A percentile compares a stretch with the other conserved stretches of the same genome.
Evolutionary conservation across 2,888 invertebrate species (phyloP).

Genomic region (Lypha dubia): DNA sequence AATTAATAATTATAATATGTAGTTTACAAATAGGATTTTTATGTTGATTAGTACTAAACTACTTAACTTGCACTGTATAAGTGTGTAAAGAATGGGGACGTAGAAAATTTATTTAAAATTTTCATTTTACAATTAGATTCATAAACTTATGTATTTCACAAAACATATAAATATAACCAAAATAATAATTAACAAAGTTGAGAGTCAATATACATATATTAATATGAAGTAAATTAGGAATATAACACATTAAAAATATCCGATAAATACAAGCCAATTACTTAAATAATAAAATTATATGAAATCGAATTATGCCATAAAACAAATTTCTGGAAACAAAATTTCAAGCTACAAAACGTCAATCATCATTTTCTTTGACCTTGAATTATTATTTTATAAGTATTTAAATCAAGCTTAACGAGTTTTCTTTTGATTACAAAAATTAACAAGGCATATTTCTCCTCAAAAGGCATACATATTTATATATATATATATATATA

Average conservation of each 20-base stretch:
- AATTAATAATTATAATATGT: constrained; percentile 10
- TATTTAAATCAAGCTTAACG: no score
- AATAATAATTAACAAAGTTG: constrained; percentile 25
- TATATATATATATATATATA: no score
- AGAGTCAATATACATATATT: neutral
- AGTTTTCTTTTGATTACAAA: no score
- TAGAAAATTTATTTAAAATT: constrained; percentile 1
- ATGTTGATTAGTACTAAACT: constrained; percentile 32
- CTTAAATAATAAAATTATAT: constrained; percentile 5
- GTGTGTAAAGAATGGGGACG: neutral
- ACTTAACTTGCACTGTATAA: constrained; percentile 29
- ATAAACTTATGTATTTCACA: constrained; percentile 22
- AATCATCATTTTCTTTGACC: no score
- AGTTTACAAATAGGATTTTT: constrained; percentile 56
- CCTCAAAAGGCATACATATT: no score
- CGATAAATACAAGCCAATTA: constrained; percentile 12
- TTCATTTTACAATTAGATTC: constrained; percentile 20
- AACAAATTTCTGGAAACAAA: constrained; percentile 1
- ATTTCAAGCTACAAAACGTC: no score
- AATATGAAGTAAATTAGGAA: neutral
- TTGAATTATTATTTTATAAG: no score
- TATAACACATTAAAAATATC: constrained; percentile 18
- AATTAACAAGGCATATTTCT: no score
- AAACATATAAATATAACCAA: neutral
- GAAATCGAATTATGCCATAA: neutral